These are phyloP conservation scores for Choloepus didactylus DNA, from an alignment of 2,797 vertebrate genomes.

Conservation along the genomic window DNA sequence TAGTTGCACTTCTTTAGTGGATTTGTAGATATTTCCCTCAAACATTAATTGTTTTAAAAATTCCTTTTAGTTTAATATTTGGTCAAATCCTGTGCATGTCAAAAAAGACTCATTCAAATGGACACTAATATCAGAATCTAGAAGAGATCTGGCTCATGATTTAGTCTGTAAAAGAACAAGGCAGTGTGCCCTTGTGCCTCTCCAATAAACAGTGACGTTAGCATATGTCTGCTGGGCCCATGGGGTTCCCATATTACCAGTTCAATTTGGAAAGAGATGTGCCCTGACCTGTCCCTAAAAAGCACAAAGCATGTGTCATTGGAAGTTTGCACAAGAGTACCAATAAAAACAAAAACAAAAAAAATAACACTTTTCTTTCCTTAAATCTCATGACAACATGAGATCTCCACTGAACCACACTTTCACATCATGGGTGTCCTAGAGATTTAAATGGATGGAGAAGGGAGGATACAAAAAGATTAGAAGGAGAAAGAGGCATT, in stretches of 20 bases:
- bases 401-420: not conserved
- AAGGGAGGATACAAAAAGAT: not conserved
- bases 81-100: not conserved
- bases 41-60: not conserved
- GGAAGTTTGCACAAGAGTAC: not conserved
- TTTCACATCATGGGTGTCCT: not conserved
- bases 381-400: not conserved
- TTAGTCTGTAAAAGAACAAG: not conserved
- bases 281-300: not conserved
- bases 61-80: conserved; percentile 34
- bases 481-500: not conserved
- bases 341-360: no score
- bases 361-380: not conserved
- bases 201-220: not conserved
- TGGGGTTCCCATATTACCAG: no score
- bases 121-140: not conserved
- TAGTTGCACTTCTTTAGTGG: not conserved
- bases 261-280: not conserved
- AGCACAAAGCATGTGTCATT: not conserved
- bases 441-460: not conserved
- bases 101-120: not conserved
- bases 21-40: conserved; percentile 26
- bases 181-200: not conserved
- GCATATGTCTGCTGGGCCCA: accelerated
- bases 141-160: not conserved